Base-by-base conservation (phyloP, 1,140 invertebrate species). In the Brachionus paranguensis region DNA sequence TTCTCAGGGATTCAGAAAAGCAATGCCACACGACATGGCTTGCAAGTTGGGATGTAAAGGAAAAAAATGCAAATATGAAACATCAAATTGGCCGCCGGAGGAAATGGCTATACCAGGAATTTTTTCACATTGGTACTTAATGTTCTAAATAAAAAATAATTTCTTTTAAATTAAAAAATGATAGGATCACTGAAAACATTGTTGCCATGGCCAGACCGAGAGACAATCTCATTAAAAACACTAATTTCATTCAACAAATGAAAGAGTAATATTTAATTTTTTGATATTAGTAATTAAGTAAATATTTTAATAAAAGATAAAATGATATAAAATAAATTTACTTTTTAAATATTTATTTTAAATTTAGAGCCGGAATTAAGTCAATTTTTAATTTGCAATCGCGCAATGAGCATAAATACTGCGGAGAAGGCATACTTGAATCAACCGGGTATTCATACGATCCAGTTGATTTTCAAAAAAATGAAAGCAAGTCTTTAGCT, bases 341-440 rank as follows among this genome's bases (percentile, higher is more conserved):
- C 2, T 20, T 37, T 60, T 29, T 29, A 68, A 64, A 27, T 45
- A 81, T 29, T 45, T 14, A 64, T 45, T 14, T 60, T 2, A 2
- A 29, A 10, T 83, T 72, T 87, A 94, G 93, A 86, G 91, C 92
- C 89, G 93, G 92, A 27, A 94, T 95, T 85, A 93, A 93, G 85
- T 93, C 94, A 1, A 92, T 95, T 85, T 93, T 95, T 86, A 95
- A 95, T 89, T 89, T 96, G 17, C 94, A 96, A 91, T 92, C 91
- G 83, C 91, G 93, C 0, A 93, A 93, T n/a, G 95, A 96, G 87
- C 95, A 96, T 89, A 91, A 92, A 2, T 93, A 92, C 86, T 96
- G 95, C 88, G 94, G 94, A 1, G 91, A 91, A 27, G 86, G 87
- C 12, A 81, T 86, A 33, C 90, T 95, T 20, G 92, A 94, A 84